A percentile compares a stretch with the other conserved stretches of the same genome.
These are phyloP conservation scores for Diorhabda elongata DNA, from an alignment of 1,140 invertebrate genomes.

Conservation along the genomic window DNA sequence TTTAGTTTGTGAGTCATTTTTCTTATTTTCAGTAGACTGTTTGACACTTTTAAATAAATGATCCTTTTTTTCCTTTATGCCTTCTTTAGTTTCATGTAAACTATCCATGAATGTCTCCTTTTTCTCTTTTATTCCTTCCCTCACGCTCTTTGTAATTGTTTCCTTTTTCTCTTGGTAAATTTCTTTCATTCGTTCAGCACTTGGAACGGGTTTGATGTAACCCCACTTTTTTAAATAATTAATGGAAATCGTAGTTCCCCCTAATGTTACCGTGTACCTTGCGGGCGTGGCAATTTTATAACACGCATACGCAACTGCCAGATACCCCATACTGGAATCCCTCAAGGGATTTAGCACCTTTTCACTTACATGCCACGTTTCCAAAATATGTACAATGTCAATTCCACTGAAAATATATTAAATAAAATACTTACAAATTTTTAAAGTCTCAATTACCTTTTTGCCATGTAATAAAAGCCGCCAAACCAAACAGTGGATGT, in stretches of 20 bases:
- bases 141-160: slow-evolving; percentile 46
- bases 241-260: slow-evolving; percentile 68
- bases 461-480: slow-evolving; percentile 79
- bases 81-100: slow-evolving; percentile 33
- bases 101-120: slow-evolving; percentile 39
- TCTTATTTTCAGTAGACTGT: slow-evolving; percentile 14
- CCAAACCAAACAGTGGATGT: slow-evolving; percentile 84
- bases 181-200: slow-evolving; percentile 56
- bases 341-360: slow-evolving; percentile 68
- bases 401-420: slow-evolving; percentile 64
- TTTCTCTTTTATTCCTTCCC: slow-evolving; percentile 31
- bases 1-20: slow-evolving; percentile 3
- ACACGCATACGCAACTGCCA: slow-evolving; percentile 81
- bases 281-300: slow-evolving; percentile 90
- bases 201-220: slow-evolving; percentile 65
- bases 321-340: slow-evolving; percentile 77
- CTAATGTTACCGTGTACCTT: slow-evolving; percentile 85
- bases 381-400: slow-evolving; percentile 74
- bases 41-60: slow-evolving; percentile 25
- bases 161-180: slow-evolving; percentile 55
- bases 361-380: slow-evolving; percentile 71
- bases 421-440: background rate
- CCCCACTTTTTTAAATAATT: slow-evolving; percentile 63
- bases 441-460: slow-evolving; percentile 58
- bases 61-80: slow-evolving; percentile 31